Evolutionary conservation across 1,140 invertebrate genomes (phyloP).

Genomic region (Euglossa dilemma): DNA sequence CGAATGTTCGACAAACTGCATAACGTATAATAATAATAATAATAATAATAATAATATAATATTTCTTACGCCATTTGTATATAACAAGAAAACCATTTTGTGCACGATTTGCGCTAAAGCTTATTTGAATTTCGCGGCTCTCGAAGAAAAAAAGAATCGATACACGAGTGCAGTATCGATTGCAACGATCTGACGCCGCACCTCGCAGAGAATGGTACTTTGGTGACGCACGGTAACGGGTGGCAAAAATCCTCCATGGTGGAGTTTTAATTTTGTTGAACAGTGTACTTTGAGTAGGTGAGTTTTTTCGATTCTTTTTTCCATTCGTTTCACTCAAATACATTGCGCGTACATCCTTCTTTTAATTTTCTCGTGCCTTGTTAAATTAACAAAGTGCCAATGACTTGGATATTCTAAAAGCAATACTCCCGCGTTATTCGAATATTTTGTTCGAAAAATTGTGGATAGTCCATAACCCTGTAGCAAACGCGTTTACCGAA

Average conservation of each 20-base stretch:
- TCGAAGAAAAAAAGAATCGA: neutral
- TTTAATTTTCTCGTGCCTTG: fast-evolving
- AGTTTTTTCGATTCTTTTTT: neutral
- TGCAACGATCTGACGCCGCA: conserved; percentile 3
- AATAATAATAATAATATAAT: too few relatives aligned
- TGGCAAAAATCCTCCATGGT: neutral
- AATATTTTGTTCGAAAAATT: conserved; percentile 32
- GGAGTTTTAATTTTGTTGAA: neutral
- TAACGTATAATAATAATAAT: too few relatives aligned
- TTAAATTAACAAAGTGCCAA: neutral
- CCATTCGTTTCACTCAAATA: too few relatives aligned
- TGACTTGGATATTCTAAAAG: neutral
- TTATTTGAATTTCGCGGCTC: conserved; percentile 12
- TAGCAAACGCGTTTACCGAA: neutral
- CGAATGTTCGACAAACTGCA: neutral
- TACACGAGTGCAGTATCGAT: neutral
- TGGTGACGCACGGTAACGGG: conserved; percentile 39
- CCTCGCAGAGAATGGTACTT: neutral
- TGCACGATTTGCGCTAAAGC: neutral
- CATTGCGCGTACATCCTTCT: neutral
- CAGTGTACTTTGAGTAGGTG: conserved; percentile 20
- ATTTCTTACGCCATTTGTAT: neutral
- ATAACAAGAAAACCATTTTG: neutral
- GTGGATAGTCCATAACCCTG: too few relatives aligned
- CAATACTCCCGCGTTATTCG: conserved; percentile 31